These are phyloP conservation scores for Phengaris alcon DNA, from an alignment of 2,888 invertebrate genomes.

Conservation along the genomic window DNA sequence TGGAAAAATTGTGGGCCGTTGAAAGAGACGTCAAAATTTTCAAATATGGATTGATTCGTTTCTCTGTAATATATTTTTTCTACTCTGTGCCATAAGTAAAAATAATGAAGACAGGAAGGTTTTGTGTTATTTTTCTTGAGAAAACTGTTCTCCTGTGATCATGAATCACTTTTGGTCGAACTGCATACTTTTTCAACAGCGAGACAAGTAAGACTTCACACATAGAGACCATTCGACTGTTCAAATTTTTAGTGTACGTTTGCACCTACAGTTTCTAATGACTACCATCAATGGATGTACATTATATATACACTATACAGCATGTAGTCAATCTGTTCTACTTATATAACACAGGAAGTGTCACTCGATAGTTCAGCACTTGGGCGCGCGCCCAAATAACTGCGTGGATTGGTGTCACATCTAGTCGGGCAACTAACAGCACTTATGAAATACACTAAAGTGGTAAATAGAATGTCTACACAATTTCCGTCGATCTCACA, in stretches of 20 bases:
- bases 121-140: too few relatives aligned
- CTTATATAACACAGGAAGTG: constrained; percentile 31
- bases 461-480: constrained; percentile 6
- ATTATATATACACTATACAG: background rate
- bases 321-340: background rate
- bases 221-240: too few relatives aligned
- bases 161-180: too few relatives aligned
- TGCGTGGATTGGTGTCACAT: constrained; percentile 26
- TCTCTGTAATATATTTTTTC: too few relatives aligned
- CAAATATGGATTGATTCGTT: too few relatives aligned
- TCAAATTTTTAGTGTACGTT: background rate
- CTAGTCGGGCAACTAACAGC: background rate
- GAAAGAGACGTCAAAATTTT: too few relatives aligned
- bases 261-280: background rate
- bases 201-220: too few relatives aligned
- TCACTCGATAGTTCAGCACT: constrained; percentile 29
- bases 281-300: background rate
- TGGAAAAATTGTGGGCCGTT: too few relatives aligned
- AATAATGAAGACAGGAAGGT: too few relatives aligned
- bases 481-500: background rate
- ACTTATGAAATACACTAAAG: constrained; percentile 11
- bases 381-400: constrained; percentile 29
- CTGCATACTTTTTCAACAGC: too few relatives aligned
- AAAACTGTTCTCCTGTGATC: too few relatives aligned
- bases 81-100: too few relatives aligned